Percentiles rank a stretch among this genome's conserved stretches.
Evolutionary conservation across 2,113 vertebrate genomes (phyloP).

Genomic region (Planiliza haematocheilus): DNA sequence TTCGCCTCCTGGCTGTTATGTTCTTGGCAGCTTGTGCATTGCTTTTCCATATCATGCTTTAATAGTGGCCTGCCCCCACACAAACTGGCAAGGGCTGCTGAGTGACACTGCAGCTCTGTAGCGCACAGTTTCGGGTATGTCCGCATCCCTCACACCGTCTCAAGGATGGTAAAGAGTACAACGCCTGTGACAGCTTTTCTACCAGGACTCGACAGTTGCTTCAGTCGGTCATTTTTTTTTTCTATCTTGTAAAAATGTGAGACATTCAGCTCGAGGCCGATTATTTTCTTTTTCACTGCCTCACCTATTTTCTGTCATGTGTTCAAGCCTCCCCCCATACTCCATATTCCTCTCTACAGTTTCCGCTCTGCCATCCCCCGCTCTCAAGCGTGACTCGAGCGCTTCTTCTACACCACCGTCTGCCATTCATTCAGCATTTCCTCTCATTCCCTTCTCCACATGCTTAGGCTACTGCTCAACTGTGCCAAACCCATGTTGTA

Average conservation of each 20-base stretch:
- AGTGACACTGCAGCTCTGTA: slow-evolving; percentile 47
- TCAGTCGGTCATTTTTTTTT: slow-evolving; percentile 32
- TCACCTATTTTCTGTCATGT: slow-evolving; percentile 54
- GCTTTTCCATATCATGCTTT: slow-evolving; percentile 46
- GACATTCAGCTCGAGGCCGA: slow-evolving; percentile 20
- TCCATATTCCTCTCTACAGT: slow-evolving; percentile 21
- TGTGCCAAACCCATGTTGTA: slow-evolving; percentile 53
- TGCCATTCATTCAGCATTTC: slow-evolving; percentile 50
- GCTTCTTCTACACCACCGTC: slow-evolving; percentile 32
- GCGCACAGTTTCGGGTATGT: slow-evolving; percentile 43
- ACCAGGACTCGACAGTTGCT: slow-evolving; percentile 35
- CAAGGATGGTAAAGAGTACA: slow-evolving; percentile 54
- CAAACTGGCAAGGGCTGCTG: slow-evolving; percentile 28
- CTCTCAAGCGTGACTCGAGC: slow-evolving; percentile 29
- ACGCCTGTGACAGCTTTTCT: slow-evolving; percentile 57
- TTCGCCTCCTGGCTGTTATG: slow-evolving; percentile 39
- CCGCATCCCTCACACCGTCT: slow-evolving; percentile 45
- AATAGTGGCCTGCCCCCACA: slow-evolving; percentile 32
- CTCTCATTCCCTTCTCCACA: slow-evolving; percentile 35
- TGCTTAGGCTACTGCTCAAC: slow-evolving; percentile 34
- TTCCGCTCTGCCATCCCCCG: slow-evolving; percentile 21
- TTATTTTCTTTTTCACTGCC: slow-evolving; percentile 37
- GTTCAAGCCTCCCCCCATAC: slow-evolving; percentile 19
- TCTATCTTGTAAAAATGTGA: slow-evolving; percentile 40
- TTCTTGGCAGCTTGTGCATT: slow-evolving; percentile 42